These are phyloP conservation scores for Eurypyga helias DNA, from an alignment of 2,113 vertebrate species.

Conservation along the genomic window DNA sequence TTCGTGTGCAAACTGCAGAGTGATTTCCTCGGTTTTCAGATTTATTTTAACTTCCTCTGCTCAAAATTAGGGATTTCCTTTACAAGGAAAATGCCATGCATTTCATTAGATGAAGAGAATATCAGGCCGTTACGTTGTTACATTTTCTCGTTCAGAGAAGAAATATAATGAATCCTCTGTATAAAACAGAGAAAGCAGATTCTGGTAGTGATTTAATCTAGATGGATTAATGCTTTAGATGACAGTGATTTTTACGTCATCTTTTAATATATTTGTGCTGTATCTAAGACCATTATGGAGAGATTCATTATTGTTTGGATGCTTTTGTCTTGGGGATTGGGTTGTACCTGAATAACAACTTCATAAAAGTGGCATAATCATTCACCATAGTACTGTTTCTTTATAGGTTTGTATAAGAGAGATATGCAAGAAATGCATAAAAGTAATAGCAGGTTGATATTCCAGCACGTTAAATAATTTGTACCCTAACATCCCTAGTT, in stretches of 20 bases:
- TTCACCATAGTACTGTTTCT: background rate
- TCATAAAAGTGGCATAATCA: background rate
- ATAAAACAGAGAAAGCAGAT: slow-evolving; percentile 6
- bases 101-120: slow-evolving; percentile 24
- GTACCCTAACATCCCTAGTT: background rate
- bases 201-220: background rate
- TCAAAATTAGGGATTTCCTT: slow-evolving; percentile 66
- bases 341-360: background rate
- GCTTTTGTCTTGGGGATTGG: background rate
- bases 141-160: slow-evolving; percentile 1
- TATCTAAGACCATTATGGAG: background rate
- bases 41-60: slow-evolving; percentile 60
- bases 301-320: background rate
- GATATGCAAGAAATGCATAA: background rate
- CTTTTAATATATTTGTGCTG: background rate
- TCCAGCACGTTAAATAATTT: background rate
- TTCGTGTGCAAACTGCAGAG: slow-evolving; percentile 64
- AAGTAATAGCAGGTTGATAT: background rate
- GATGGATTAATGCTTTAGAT: background rate
- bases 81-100: background rate
- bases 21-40: slow-evolving; percentile 55
- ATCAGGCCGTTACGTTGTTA: background rate
- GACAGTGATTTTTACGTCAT: background rate
- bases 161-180: background rate
- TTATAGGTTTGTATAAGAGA: background rate